A percentile compares a stretch with the other conserved stretches of the same genome.
These are phyloP conservation scores for Sparidentex hasta DNA, from an alignment of 2,797 vertebrate species.

Conservation along the genomic window DNA sequence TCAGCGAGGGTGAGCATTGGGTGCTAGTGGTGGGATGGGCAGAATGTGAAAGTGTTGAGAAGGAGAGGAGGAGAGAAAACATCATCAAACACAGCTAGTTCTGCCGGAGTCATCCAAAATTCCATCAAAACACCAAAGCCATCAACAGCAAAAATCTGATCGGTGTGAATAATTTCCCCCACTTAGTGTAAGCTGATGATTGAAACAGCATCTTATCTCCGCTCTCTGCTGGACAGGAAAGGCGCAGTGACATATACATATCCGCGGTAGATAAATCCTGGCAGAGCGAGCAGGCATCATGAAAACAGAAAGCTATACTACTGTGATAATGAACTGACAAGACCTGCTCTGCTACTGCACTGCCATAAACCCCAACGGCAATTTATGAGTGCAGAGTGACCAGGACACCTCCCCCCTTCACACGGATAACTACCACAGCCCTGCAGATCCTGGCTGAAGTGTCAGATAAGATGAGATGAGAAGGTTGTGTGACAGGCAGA, in stretches of 20 bases:
- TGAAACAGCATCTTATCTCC: slow-evolving; percentile 36
- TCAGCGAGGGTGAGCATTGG: slow-evolving; percentile 59
- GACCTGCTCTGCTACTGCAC: slow-evolving; percentile 68
- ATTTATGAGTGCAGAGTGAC: slow-evolving; percentile 81
- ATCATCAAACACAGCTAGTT: slow-evolving; percentile 16
- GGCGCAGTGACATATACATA: slow-evolving; percentile 47
- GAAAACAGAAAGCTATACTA: slow-evolving; percentile 80
- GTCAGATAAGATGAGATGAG: slow-evolving; percentile 37
- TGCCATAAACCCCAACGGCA: slow-evolving; percentile 74
- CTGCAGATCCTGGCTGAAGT: slow-evolving; percentile 43
- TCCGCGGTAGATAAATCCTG: slow-evolving; percentile 72
- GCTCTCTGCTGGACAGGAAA: slow-evolving; percentile 42
- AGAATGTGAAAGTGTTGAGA: slow-evolving; percentile 14
- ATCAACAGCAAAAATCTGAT: slow-evolving; percentile 23
- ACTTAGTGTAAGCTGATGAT: slow-evolving; percentile 34
- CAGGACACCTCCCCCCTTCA: slow-evolving; percentile 60
- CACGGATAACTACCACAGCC: slow-evolving; percentile 54
- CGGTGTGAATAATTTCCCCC: slow-evolving; percentile 28
- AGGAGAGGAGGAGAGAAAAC: slow-evolving; percentile 15
- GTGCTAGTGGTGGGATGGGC: slow-evolving; percentile 10
- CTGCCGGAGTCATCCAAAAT: slow-evolving; percentile 5
- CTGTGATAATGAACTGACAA: slow-evolving; percentile 85
- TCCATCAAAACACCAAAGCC: slow-evolving; percentile 7
- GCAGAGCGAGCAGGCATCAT: slow-evolving; percentile 64
- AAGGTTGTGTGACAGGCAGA: slow-evolving; percentile 36